phyloP scores from a whole-genome alignment of 2,888 invertebrate genomes.

The Chloroclysta siterata region DNA sequence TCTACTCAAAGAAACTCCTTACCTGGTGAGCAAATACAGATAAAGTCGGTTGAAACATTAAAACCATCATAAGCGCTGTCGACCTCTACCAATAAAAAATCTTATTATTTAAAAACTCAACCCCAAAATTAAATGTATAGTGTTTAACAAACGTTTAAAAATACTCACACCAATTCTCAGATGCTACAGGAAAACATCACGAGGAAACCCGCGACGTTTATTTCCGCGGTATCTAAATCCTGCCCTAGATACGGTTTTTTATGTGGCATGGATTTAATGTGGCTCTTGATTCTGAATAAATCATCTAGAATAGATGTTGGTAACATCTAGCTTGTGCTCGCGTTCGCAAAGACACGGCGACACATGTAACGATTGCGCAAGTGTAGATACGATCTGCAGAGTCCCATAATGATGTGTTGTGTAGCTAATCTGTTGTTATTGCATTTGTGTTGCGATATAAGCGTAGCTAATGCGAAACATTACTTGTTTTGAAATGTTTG shows the following conservation, averaged over 20 bases:
- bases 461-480: constrained; percentile 30
- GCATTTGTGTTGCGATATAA: constrained; percentile 40
- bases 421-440: constrained; percentile 43
- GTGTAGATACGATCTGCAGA: constrained; percentile 36
- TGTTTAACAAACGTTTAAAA: neutral
- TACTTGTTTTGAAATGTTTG: constrained; percentile 39
- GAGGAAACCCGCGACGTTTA: neutral
- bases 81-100: no score
- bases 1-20: constrained; percentile 82
- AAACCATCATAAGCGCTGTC: neutral
- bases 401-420: constrained; percentile 45
- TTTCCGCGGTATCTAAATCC: neutral
- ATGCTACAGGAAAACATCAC: neutral
- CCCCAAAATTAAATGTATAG: no score
- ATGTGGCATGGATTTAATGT: neutral
- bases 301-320: neutral
- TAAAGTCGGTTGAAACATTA: no score
- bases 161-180: neutral
- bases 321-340: constrained; percentile 13
- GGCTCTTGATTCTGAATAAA: neutral
- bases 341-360: constrained; percentile 19
- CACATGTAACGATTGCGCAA: constrained; percentile 38
- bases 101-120: no score
- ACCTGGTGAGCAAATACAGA: constrained; percentile 71
- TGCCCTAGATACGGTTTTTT: neutral